phyloP scores from a whole-genome alignment of 2,797 vertebrate species.

The Carduelis carduelis region DNA sequence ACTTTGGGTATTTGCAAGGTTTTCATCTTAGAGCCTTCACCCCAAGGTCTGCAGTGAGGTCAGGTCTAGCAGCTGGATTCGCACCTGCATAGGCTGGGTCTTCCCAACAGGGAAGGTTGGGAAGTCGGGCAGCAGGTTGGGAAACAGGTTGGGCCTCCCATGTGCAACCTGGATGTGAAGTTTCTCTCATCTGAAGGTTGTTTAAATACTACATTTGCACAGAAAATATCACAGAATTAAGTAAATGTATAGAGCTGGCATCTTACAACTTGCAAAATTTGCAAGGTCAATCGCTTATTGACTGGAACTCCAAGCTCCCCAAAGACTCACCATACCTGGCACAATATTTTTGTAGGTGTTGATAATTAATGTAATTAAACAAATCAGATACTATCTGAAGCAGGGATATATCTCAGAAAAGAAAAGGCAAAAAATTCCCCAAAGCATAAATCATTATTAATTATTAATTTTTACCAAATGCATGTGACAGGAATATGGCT shows the following conservation, averaged over 20 bases:
- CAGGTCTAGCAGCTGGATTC: background rate
- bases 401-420: background rate
- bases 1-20: background rate
- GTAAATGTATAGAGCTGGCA: rapidly evolving
- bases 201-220: background rate
- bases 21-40: background rate
- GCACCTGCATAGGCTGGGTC: background rate
- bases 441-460: background rate
- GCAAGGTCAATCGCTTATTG: background rate
- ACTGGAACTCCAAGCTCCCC: background rate
- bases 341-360: background rate
- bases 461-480: background rate
- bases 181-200: background rate
- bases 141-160: background rate
- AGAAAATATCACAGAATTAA: background rate
- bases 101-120: background rate
- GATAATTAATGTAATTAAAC: background rate
- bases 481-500: background rate
- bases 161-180: background rate
- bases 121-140: too few species aligned
- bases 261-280: background rate
- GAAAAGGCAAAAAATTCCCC: background rate
- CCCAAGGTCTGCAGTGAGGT: background rate
- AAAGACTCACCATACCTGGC: background rate
- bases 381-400: background rate